Evolutionary conservation across 2,797 vertebrate species (phyloP).

Genomic region (Pachyuromys duprasi): DNA sequence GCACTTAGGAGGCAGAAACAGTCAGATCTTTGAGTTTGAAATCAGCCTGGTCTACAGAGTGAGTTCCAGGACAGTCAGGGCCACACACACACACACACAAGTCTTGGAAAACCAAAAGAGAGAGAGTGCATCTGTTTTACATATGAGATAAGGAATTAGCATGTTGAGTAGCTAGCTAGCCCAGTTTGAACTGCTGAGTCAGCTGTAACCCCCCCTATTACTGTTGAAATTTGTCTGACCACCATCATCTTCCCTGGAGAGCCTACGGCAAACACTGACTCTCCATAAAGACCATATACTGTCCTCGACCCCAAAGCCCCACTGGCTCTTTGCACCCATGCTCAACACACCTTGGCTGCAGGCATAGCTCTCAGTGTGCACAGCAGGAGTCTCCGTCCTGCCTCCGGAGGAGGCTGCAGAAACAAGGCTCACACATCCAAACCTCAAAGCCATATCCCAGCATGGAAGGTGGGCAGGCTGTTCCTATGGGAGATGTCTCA

Average conservation of each 20-base stretch:
- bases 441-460: background rate
- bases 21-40: background rate
- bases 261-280: background rate
- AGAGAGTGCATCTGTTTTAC: background rate
- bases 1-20: background rate
- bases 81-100: background rate
- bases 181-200: constrained; percentile 2
- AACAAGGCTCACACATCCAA: background rate
- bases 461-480: background rate
- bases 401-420: background rate
- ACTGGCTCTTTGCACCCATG: background rate
- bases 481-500: background rate
- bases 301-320: background rate
- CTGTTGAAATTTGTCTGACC: background rate
- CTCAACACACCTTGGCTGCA: background rate
- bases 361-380: background rate
- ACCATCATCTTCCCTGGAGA: background rate
- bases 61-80: background rate
- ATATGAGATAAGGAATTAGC: background rate
- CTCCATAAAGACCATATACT: background rate
- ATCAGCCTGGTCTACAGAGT: background rate
- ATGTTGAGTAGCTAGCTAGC: background rate
- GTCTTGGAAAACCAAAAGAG: background rate
- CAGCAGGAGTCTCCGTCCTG: constrained; percentile 9
- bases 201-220: background rate